Conservation (phyloP, 92 coral and sea anemone genomes). For the Muricea muricata region DNA sequence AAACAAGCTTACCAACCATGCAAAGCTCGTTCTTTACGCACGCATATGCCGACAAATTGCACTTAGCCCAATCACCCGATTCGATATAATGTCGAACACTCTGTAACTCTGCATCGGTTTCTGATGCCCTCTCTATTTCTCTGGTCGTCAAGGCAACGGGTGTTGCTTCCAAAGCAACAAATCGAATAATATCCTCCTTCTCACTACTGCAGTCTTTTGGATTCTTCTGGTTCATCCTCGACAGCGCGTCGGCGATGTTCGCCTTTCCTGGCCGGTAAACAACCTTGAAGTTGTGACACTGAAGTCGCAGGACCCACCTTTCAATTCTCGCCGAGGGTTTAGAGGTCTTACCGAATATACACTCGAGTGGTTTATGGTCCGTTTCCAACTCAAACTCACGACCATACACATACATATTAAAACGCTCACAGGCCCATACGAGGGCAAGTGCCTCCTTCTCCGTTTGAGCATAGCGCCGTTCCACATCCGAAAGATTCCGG, state of each 20-base stretch:
- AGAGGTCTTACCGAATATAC: constrained; percentile 41
- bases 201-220: constrained; percentile 67
- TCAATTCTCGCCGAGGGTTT: constrained; percentile 59
- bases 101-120: constrained; percentile 31
- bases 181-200: constrained; percentile 43
- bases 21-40: constrained; percentile 36
- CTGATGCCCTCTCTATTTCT: constrained; percentile 66
- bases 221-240: constrained; percentile 52
- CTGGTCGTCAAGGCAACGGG: constrained; percentile 64
- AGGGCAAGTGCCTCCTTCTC: constrained; percentile 61
- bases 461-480: constrained; percentile 46
- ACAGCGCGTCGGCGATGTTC: constrained; percentile 57
- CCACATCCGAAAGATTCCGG: constrained; percentile 48
- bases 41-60: constrained; percentile 5
- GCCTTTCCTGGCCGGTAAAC: constrained; percentile 52
- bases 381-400: constrained; percentile 52
- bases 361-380: constrained; percentile 49
- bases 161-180: constrained; percentile 59
- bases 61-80: constrained; percentile 3
- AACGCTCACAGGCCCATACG: constrained; percentile 59
- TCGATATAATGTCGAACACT: constrained; percentile 20
- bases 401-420: constrained; percentile 50
- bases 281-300: constrained; percentile 44
- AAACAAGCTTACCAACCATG: constrained; percentile 11
- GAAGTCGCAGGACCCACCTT: constrained; percentile 56